Evolutionary conservation across 2,888 invertebrate species (phyloP).

Genomic region (Cabera pusaria): DNA sequence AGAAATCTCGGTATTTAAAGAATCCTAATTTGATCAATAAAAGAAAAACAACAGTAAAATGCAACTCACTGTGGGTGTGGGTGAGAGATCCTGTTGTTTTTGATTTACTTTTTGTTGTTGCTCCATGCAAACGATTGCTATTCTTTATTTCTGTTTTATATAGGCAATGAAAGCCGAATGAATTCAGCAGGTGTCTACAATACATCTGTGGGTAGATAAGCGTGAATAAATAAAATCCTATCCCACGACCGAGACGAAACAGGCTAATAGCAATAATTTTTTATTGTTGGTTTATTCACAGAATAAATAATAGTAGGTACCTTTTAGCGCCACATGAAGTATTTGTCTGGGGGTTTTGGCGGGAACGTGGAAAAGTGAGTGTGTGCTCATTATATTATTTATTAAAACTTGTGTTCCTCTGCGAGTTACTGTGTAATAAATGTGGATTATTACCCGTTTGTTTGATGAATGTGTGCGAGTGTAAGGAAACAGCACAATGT

Average conservation of each 20-base stretch:
- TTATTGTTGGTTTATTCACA: too few relatives aligned
- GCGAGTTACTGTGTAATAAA: too few relatives aligned
- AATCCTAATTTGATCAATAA: constrained; percentile 64
- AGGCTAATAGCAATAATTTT: constrained; percentile 49
- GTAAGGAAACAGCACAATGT: too few relatives aligned
- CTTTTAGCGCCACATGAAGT: constrained; percentile 49
- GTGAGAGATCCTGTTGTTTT: constrained; percentile 30
- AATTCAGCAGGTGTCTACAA: constrained; percentile 18
- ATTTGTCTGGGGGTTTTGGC: constrained; percentile 43
- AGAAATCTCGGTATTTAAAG: constrained; percentile 54
- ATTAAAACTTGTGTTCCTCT: too few relatives aligned
- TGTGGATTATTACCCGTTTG: too few relatives aligned
- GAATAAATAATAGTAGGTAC: too few relatives aligned
- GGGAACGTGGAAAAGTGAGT: too few relatives aligned
- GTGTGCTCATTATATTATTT: too few relatives aligned
- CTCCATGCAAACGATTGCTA: too few relatives aligned
- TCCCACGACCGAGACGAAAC: constrained; percentile 26
- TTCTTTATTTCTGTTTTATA: too few relatives aligned
- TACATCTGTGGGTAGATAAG: constrained; percentile 19
- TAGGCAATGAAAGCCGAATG: constrained; percentile 17
- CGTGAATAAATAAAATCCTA: constrained; percentile 35
- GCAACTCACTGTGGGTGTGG: constrained; percentile 46
- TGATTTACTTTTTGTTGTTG: constrained; percentile 40
- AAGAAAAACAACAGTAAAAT: constrained; percentile 42
- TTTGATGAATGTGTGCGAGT: too few relatives aligned